These are phyloP conservation scores for Synanceia verrucosa DNA, from an alignment of 2,797 vertebrate species.

Conservation along the genomic window DNA sequence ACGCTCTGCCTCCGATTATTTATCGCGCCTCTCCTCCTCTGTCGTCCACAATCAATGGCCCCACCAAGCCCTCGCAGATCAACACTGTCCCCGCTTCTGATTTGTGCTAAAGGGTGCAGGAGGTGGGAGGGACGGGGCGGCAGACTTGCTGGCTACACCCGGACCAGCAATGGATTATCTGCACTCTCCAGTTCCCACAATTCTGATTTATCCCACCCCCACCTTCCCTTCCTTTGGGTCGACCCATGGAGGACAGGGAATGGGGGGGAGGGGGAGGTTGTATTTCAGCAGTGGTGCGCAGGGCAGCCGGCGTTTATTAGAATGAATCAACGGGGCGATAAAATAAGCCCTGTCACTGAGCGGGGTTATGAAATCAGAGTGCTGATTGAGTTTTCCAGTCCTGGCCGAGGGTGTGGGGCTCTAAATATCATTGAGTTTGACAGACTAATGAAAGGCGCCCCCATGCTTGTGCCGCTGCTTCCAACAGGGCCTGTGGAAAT, in stretches of 20 bases:
- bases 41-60: conserved; percentile 74
- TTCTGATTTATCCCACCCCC: conserved; percentile 79
- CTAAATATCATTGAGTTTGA: conserved; percentile 85
- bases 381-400: conserved; percentile 83
- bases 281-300: conserved; percentile 70
- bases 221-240: conserved; percentile 41
- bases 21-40: conserved; percentile 69
- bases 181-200: conserved; percentile 66
- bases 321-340: conserved; percentile 84
- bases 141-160: conserved; percentile 46
- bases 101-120: conserved; percentile 72
- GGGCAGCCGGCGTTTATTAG: conserved; percentile 80
- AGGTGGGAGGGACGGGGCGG: conserved; percentile 20
- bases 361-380: conserved; percentile 93
- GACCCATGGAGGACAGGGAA: conserved; percentile 61
- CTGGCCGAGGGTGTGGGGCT: conserved; percentile 69
- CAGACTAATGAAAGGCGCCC: conserved; percentile 84
- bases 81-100: conserved; percentile 68
- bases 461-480: conserved; percentile 58
- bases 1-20: conserved; percentile 74
- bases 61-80: conserved; percentile 65
- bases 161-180: conserved; percentile 73
- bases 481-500: conserved; percentile 40
- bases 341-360: conserved; percentile 89
- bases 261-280: conserved; percentile 56